A percentile compares a stretch with the other conserved stretches of the same genome.
Conservation (phyloP, 2,113 vertebrate species). For the Spea bombifrons region DNA sequence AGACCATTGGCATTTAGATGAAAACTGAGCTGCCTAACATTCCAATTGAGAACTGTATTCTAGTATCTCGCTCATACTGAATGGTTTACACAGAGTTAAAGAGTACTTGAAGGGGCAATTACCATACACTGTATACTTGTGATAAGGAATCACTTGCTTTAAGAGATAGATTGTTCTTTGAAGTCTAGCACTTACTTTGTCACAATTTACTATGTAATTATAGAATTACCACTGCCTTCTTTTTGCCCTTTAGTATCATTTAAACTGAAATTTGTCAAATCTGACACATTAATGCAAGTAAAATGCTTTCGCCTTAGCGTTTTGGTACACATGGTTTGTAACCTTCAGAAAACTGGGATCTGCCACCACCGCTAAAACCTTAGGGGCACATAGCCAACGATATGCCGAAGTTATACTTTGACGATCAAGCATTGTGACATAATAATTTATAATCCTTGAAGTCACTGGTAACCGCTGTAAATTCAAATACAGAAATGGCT, state of each 20-base stretch:
- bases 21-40: neutral
- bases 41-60: neutral
- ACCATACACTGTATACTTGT: slow-evolving; percentile 21
- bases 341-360: slow-evolving; percentile 16
- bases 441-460: slow-evolving; percentile 36
- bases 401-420: slow-evolving; percentile 28
- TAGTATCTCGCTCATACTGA: neutral
- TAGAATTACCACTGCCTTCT: neutral
- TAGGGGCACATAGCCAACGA: slow-evolving; percentile 22
- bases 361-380: slow-evolving; percentile 9
- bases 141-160: slow-evolving; percentile 2
- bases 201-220: slow-evolving; percentile 4
- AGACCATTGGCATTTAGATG: neutral
- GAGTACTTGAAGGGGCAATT: slow-evolving; percentile 3
- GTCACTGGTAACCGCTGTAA: slow-evolving; percentile 41
- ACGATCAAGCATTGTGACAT: slow-evolving; percentile 23
- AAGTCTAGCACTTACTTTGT: slow-evolving; percentile 8
- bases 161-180: neutral
- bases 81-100: neutral
- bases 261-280: slow-evolving; percentile 23
- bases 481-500: slow-evolving; percentile 37
- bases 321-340: slow-evolving; percentile 22
- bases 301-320: slow-evolving; percentile 27
- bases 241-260: slow-evolving; percentile 16
- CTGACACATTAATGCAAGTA: slow-evolving; percentile 31